These are phyloP conservation scores for Drymodes brunneopygia DNA, from an alignment of 2,113 vertebrate genomes.

Conservation along the genomic window DNA sequence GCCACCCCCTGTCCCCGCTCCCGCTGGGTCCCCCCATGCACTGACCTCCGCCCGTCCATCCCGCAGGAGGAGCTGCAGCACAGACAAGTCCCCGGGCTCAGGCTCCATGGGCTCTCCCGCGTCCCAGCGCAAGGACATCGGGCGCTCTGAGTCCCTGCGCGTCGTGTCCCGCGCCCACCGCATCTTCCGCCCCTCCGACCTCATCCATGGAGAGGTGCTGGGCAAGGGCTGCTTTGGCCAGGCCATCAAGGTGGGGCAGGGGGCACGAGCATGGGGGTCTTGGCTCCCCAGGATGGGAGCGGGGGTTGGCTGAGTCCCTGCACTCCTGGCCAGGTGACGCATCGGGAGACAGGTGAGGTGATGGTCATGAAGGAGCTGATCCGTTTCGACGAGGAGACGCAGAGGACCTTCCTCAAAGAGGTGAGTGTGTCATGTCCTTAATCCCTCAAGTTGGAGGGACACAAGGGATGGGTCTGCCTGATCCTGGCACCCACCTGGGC, in stretches of 20 bases:
- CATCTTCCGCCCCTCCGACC: slow-evolving; percentile 94
- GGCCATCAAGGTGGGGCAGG: slow-evolving; percentile 87
- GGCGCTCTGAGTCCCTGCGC: slow-evolving; percentile 89
- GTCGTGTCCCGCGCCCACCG: slow-evolving; percentile 84
- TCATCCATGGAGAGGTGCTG: slow-evolving; percentile 95
- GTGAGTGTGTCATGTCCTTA: slow-evolving; percentile 42
- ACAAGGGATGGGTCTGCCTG: fast-evolving
- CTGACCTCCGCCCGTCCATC: not conserved
- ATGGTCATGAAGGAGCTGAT: slow-evolving; percentile 99
- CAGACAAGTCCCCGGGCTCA: slow-evolving; percentile 88
- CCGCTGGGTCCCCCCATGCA: fast-evolving
- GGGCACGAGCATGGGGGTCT: fast-evolving
- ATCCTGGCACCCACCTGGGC: not conserved
- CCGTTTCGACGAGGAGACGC: slow-evolving; percentile 94
- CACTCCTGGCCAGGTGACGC: slow-evolving; percentile 80
- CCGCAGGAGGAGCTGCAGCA: slow-evolving; percentile 88
- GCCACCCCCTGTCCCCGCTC: not conserved
- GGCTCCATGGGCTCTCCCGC: slow-evolving; percentile 80
- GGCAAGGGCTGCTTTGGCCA: slow-evolving; percentile 96
- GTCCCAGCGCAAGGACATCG: slow-evolving; percentile 87
- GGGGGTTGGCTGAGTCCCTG: not conserved
- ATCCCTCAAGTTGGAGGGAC: not conserved
- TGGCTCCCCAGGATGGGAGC: fast-evolving
- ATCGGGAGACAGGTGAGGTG: slow-evolving; percentile 92
- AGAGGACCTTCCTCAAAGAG: slow-evolving; percentile 95